phyloP scores from a whole-genome alignment of 2,797 vertebrate species.

The Leucoraja ocellata region DNA sequence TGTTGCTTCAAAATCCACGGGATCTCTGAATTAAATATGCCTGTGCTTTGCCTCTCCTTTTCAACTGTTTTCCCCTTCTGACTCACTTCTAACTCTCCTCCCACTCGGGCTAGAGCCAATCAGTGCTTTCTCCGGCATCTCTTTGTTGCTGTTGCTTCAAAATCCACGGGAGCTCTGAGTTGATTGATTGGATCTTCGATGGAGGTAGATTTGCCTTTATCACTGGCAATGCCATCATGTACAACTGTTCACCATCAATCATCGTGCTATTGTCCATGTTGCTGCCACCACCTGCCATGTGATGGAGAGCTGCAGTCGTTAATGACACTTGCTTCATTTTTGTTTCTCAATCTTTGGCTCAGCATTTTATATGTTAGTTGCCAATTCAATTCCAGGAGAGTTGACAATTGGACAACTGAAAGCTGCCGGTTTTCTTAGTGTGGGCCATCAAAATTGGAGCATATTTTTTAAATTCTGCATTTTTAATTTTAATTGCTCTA shows the following conservation, averaged over 20 bases:
- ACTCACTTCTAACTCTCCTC: no score
- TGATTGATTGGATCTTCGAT: not conserved
- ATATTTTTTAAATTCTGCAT: not conserved
- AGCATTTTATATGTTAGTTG: not conserved
- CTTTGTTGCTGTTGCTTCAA: no score
- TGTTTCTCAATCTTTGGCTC: not conserved
- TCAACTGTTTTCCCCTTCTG: no score
- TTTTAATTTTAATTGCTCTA: not conserved
- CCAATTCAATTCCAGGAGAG: not conserved
- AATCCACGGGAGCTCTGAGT: no score
- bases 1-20: no score
- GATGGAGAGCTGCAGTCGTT: not conserved
- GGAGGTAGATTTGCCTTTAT: not conserved
- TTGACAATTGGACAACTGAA: not conserved
- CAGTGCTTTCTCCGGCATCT: no score
- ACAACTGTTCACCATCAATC: not conserved
- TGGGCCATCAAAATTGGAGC: not conserved
- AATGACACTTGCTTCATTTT: not conserved
- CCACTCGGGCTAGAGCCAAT: no score
- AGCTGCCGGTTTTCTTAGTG: not conserved
- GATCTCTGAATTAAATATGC: no score
- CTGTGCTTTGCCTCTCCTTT: no score
- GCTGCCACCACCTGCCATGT: not conserved
- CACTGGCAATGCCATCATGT: not conserved
- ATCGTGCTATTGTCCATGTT: not conserved